These are phyloP conservation scores for Xiphophorus hellerii DNA, from an alignment of 2,113 vertebrate species.

Conservation along the genomic window DNA sequence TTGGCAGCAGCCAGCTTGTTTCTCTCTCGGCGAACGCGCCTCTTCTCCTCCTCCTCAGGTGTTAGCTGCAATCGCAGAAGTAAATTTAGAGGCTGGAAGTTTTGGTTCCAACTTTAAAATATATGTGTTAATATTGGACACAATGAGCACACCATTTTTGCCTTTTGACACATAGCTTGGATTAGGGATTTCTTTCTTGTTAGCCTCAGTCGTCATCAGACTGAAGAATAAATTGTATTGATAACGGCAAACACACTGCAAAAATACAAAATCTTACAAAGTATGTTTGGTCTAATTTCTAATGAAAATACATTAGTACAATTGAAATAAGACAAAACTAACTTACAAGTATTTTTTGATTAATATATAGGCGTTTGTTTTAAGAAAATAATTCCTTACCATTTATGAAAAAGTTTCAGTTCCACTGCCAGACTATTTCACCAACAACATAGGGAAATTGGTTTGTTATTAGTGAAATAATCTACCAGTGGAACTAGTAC, in stretches of 20 bases:
- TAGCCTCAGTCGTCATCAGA: background rate
- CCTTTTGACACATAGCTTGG: background rate
- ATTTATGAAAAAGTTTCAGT: too few species aligned
- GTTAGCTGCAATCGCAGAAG: constrained; percentile 80
- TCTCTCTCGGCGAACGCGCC: constrained; percentile 89
- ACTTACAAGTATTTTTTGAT: too few species aligned
- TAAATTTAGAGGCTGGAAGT: constrained; percentile 14
- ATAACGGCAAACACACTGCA: background rate
- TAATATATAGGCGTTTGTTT: too few species aligned
- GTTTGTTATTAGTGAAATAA: too few species aligned
- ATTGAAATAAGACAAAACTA: too few species aligned
- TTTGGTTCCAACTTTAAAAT: constrained; percentile 7
- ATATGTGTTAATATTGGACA: background rate
- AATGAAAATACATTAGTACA: too few species aligned
- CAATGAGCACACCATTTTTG: background rate
- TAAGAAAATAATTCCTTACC: too few species aligned
- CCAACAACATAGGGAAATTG: too few species aligned
- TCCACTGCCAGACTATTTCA: too few species aligned
- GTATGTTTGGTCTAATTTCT: too few species aligned
- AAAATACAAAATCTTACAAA: too few species aligned
- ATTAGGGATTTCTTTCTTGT: background rate
- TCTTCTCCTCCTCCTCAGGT: constrained; percentile 94
- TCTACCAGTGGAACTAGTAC: too few species aligned
- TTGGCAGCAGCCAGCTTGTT: constrained; percentile 96
- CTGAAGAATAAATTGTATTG: background rate